Base-by-base conservation (phyloP, 1,140 invertebrate species). In the Drosophila tristis region DNA sequence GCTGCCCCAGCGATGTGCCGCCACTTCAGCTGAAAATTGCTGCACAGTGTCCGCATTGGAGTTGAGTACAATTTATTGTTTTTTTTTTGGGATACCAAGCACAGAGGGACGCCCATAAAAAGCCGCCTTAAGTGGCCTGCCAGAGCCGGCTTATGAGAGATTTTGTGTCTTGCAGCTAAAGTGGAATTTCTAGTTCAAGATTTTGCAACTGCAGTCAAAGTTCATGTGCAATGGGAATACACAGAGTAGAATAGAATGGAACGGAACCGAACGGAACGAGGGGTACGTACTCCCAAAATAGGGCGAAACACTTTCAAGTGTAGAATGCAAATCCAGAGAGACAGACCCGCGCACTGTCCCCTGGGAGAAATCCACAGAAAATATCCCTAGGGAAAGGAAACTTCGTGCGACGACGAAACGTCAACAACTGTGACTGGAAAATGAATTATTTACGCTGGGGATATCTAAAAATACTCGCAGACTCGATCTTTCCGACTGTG, bases 371-470 rank as follows among this genome's bases (percentile, higher is more conserved):
- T 57, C 43, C 15, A 54, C 47, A 55, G 31, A 54, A 51, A 51
- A 49, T 35, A 49, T 61, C 65, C 64, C 74, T 50, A 25, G 26
- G 47, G 65, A 54, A 70, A 58, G 61, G 62, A 63, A 53, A 39
- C 56, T 48, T 63, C 49, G 67, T 58, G 74, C 74, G 60, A 78
- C 66, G 79, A 25, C 42, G 5, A 70, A 85, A 71, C 85, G 80
- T 90, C 84, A 80, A 80, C 84, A 78, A 90, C 84, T 89, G 84
- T 80, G 84, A 90, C 84, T 90, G 80, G 84, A 89, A 89, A 89
- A 89, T 89, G 85, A 89, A 87, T 87, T 87, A 87, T 87, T 84
- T 89, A 89, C 84, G 84, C 79, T 57, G 70, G 58, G 53, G 67
- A 48, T 58, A 66, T 68, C 84, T 87, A 87, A 87, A 87, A 87